These are phyloP conservation scores for Holotrichia oblita DNA, from an alignment of 1,140 invertebrate genomes.

Conservation along the genomic window DNA sequence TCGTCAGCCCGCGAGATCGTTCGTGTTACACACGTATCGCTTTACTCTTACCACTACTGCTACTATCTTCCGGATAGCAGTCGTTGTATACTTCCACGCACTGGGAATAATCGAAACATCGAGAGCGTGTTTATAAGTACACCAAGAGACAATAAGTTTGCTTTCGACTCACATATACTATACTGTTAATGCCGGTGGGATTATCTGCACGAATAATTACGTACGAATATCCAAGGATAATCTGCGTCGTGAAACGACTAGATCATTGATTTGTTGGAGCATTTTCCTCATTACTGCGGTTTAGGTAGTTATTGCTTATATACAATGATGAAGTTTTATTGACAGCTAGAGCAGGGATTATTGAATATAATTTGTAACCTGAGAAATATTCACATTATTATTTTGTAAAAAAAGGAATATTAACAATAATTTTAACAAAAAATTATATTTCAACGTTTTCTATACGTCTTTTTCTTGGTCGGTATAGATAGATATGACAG, in stretches of 20 bases:
- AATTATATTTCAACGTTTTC: too few species aligned
- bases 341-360: too few species aligned
- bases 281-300: background rate
- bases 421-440: too few species aligned
- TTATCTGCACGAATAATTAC: conserved; percentile 23
- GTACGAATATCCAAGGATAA: background rate
- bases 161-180: background rate
- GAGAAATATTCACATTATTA: too few species aligned
- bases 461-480: too few species aligned
- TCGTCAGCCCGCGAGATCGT: background rate
- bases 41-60: background rate
- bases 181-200: background rate
- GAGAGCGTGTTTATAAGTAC: conserved; percentile 31
- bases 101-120: background rate
- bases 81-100: background rate
- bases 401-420: too few species aligned
- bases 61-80: background rate
- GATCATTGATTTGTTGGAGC: background rate
- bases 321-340: background rate
- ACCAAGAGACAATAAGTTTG: conserved; percentile 7
- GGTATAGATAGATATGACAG: too few species aligned
- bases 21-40: background rate
- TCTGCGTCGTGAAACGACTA: background rate
- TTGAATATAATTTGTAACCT: too few species aligned
- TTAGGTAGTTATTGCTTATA: background rate